A percentile compares a stretch with the other conserved stretches of the same genome.
These are phyloP conservation scores for Hemichromis elongatus DNA, from an alignment of 2,113 vertebrate genomes.

Conservation along the genomic window DNA sequence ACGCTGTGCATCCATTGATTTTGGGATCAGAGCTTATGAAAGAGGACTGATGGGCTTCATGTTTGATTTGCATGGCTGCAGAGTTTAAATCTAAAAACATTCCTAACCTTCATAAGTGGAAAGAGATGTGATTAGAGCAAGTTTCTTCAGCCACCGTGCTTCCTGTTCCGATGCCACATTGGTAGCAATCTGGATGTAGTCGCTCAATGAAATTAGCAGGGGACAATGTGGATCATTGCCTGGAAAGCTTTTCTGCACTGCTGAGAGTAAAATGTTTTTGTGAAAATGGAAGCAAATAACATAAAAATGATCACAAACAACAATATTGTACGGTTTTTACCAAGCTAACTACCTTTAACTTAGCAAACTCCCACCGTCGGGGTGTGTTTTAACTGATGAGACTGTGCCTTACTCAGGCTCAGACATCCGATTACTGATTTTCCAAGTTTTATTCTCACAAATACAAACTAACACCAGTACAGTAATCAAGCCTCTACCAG, in stretches of 20 bases:
- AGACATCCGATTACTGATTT: no score
- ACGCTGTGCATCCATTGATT: neutral
- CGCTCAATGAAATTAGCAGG: conserved; percentile 53
- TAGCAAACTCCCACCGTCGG: no score
- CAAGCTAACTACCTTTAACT: no score
- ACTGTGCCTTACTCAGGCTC: no score
- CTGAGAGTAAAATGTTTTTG: neutral
- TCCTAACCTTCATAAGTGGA: no score
- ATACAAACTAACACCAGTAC: no score
- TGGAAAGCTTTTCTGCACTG: neutral
- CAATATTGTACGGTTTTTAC: no score
- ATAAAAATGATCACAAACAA: neutral
- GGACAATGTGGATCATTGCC: conserved; percentile 28
- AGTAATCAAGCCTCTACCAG: no score
- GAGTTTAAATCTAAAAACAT: neutral
- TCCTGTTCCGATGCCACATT: neutral
- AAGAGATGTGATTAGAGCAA: conserved; percentile 7
- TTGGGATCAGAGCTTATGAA: neutral
- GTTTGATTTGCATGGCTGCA: neutral
- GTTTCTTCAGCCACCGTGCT: conserved; percentile 2
- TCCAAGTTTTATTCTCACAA: no score
- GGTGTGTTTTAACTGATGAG: no score
- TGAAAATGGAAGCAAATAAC: neutral
- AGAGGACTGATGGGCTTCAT: neutral
- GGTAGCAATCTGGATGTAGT: conserved; percentile 9